Percentiles rank a stretch among this genome's conserved stretches.
phyloP scores from a whole-genome alignment of 2,797 vertebrate species.

The Mallotus villosus region DNA sequence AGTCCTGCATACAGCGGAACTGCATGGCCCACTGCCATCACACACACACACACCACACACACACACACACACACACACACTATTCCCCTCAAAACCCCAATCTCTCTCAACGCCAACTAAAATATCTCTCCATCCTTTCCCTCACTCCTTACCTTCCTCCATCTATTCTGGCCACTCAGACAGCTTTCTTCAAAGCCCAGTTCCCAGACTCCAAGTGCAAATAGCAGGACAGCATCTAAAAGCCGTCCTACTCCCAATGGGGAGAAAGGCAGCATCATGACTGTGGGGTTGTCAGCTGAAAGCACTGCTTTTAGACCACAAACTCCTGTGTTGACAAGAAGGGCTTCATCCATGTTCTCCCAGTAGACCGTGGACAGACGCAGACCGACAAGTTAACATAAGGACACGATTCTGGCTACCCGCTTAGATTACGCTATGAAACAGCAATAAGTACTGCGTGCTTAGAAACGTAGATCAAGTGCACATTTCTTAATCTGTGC shows the following conservation, averaged over 20 bases:
- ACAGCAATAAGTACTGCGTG: no score
- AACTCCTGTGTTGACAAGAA: constrained; percentile 17
- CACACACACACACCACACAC: not conserved
- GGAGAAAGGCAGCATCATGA: constrained; percentile 18
- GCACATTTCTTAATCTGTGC: no score
- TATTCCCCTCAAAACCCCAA: no score
- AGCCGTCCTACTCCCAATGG: constrained; percentile 15
- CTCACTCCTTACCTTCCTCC: constrained; percentile 14
- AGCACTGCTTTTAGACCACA: constrained; percentile 13
- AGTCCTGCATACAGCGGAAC: constrained; percentile 27
- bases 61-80: not conserved
- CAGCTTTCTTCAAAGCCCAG: constrained; percentile 20
- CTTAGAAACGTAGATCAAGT: no score
- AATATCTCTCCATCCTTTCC: constrained; percentile 8
- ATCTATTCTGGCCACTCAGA: constrained; percentile 23
- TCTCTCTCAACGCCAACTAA: no score
- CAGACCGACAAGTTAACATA: not conserved
- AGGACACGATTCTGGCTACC: not conserved
- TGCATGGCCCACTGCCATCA: constrained; percentile 11
- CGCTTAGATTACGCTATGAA: no score
- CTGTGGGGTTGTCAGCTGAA: constrained; percentile 15
- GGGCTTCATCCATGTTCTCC: not conserved
- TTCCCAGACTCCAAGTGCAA: constrained; percentile 5
- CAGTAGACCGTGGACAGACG: not conserved
- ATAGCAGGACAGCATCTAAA: constrained; percentile 28